Conservation (phyloP, 2,888 invertebrate genomes). For the Drosophila birchii region DNA sequence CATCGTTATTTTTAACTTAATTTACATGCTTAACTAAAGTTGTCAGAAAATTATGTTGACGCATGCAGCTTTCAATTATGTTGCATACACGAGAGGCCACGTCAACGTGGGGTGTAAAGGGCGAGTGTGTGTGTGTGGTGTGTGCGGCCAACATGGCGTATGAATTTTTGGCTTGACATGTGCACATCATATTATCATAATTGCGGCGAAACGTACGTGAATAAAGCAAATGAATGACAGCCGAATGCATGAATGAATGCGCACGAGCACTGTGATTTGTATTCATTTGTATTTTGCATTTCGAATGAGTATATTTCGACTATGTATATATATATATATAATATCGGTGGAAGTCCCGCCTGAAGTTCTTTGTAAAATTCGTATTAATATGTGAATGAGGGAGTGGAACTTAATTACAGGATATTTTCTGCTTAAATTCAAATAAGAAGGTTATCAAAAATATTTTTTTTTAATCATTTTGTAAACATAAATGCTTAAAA, state of each 20-base stretch:
- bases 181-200: conserved; percentile 73
- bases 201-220: conserved; percentile 46
- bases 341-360: not conserved
- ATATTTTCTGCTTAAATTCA: not conserved
- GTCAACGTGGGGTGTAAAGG: conserved; percentile 11
- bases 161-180: conserved; percentile 69
- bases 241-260: conserved; percentile 35
- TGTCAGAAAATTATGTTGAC: conserved; percentile 81
- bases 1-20: conserved; percentile 80
- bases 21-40: conserved; percentile 81
- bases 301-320: not conserved
- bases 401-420: not conserved
- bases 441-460: no score
- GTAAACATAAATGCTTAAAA: not conserved
- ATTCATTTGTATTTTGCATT: conserved; percentile 16
- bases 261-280: conserved; percentile 14
- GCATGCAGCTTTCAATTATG: conserved; percentile 78
- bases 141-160: conserved; percentile 55
- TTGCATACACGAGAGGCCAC: conserved; percentile 59
- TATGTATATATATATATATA: not conserved
- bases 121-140: conserved; percentile 1
- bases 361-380: not conserved
- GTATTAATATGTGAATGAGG: no score
- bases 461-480: not conserved
- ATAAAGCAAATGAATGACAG: conserved; percentile 44